Evolutionary conservation across 2,113 vertebrate genomes (phyloP).

Genomic region (Cheirogaleus medius): DNA sequence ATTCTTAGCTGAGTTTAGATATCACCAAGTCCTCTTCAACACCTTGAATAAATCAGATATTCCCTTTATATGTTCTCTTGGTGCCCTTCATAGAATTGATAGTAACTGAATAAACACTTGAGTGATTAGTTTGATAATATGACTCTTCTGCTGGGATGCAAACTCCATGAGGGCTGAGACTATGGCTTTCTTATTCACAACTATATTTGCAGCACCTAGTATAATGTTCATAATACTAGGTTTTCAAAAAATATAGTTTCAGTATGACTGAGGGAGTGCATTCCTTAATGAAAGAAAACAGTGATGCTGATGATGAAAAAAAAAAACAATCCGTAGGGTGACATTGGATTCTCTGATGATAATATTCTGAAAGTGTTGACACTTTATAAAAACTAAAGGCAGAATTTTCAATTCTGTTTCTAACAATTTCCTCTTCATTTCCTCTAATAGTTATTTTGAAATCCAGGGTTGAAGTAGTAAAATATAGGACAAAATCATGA

Average conservation of each 20-base stretch:
- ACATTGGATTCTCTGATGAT: background rate
- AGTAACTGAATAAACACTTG: accelerated
- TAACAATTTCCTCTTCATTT: background rate
- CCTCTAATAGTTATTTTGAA: background rate
- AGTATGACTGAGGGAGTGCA: background rate
- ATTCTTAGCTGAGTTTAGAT: background rate
- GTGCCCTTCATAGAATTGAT: background rate
- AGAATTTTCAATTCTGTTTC: background rate
- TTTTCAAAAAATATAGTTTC: background rate
- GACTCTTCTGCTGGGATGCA: background rate
- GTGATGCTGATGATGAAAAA: background rate
- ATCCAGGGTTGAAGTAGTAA: background rate
- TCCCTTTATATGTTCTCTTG: background rate
- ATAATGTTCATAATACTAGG: background rate
- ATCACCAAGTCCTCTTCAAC: background rate
- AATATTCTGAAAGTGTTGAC: background rate
- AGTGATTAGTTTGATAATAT: background rate
- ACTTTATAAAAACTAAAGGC: background rate
- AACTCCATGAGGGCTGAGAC: background rate
- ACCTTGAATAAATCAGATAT: background rate
- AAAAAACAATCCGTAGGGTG: background rate
- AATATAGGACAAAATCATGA: background rate
- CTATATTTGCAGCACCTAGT: accelerated
- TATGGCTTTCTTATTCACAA: background rate
- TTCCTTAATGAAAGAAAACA: background rate